These are phyloP conservation scores for Microctenopoma stevenorrisi DNA, from an alignment of 2,797 vertebrate genomes.

Conservation along the genomic window DNA sequence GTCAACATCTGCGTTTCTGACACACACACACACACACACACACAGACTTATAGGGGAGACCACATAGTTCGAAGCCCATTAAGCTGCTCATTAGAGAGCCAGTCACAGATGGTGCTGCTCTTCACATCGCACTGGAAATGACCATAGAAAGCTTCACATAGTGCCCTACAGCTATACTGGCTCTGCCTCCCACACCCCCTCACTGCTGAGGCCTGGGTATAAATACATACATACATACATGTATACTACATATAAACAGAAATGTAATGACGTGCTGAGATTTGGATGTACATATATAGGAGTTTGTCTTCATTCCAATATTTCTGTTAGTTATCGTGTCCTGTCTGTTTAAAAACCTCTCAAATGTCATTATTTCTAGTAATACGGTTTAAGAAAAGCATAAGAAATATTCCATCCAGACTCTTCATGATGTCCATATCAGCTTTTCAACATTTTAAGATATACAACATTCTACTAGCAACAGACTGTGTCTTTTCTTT, in stretches of 20 bases:
- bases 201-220: slow-evolving; percentile 14
- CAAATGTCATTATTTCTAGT: no score
- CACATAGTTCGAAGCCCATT: slow-evolving; percentile 70
- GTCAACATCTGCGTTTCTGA: slow-evolving; percentile 44
- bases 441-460: no score
- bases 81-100: slow-evolving; percentile 75
- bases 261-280: not conserved
- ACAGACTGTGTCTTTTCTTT: no score
- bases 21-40: slow-evolving; percentile 1
- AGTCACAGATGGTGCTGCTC: slow-evolving; percentile 76
- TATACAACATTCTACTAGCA: no score
- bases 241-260: not conserved
- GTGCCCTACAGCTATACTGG: slow-evolving; percentile 57
- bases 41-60: slow-evolving; percentile 49
- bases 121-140: slow-evolving; percentile 66
- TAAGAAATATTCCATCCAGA: no score
- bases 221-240: slow-evolving; percentile 4
- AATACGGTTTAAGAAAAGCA: no score
- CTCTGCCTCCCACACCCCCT: slow-evolving; percentile 20
- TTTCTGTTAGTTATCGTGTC: no score
- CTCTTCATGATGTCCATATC: no score
- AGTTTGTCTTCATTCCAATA: not conserved
- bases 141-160: slow-evolving; percentile 52
- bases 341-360: no score
- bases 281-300: not conserved